phyloP scores from a whole-genome alignment of 23 tunicate genomes.

The Phallusia fumigata region DNA sequence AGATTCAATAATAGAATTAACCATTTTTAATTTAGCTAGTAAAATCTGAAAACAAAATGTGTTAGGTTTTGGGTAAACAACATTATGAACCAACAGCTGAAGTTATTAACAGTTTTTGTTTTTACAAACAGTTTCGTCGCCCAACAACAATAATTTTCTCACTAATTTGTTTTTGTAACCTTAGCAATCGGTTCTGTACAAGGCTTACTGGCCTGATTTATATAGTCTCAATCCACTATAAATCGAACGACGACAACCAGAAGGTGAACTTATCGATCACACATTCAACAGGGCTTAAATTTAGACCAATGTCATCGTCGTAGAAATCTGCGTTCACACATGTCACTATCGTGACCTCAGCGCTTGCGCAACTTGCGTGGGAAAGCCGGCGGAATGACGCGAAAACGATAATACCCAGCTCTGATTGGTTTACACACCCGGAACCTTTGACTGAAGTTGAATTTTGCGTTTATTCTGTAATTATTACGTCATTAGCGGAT shows the following conservation, averaged over 20 bases:
- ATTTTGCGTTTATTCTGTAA: background rate
- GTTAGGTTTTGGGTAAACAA: too few relatives aligned
- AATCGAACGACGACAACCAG: too few relatives aligned
- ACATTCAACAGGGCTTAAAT: background rate
- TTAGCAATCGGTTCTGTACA: too few relatives aligned
- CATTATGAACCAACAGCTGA: too few relatives aligned
- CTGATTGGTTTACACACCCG: conserved; percentile 2
- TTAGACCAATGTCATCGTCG: background rate
- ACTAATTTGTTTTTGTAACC: too few relatives aligned
- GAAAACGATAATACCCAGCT: background rate
- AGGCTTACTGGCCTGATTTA: too few relatives aligned
- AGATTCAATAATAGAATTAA: conserved; percentile 38
- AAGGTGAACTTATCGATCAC: background rate
- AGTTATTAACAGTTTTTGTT: too few relatives aligned
- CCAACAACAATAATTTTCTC: too few relatives aligned
- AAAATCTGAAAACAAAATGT: background rate
- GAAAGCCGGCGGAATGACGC: background rate
- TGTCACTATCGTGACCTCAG: background rate
- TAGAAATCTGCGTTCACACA: background rate
- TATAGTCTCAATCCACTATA: too few relatives aligned
- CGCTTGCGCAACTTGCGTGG: background rate
- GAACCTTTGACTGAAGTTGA: background rate
- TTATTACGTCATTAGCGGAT: background rate
- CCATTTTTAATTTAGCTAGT: conserved; percentile 20
- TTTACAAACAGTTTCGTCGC: too few relatives aligned